Evolutionary conservation across 2,888 invertebrate genomes (phyloP).

Genomic region (Matsumyia berberina): DNA sequence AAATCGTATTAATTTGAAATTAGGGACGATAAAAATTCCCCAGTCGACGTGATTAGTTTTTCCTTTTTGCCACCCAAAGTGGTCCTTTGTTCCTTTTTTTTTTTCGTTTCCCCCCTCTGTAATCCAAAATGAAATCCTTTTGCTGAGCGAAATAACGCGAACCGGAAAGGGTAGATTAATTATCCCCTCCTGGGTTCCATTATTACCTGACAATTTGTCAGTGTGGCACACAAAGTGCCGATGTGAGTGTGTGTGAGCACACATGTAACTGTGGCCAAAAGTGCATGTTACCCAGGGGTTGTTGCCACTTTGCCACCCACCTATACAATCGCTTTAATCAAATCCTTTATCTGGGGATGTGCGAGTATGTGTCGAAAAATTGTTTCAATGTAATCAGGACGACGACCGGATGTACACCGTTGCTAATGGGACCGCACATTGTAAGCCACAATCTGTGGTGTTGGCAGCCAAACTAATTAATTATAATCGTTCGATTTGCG

Average conservation of each 20-base stretch:
- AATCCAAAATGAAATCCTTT: not conserved
- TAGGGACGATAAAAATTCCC: constrained; percentile 10
- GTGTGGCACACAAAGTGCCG: constrained; percentile 1
- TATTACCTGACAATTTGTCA: constrained; percentile 51
- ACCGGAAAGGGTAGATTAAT: constrained; percentile 18
- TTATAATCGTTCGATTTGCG: constrained; percentile 43
- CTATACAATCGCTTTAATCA: not conserved
- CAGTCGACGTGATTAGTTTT: not conserved
- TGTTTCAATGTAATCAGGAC: constrained; percentile 13
- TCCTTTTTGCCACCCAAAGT: not conserved
- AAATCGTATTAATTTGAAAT: constrained; percentile 21
- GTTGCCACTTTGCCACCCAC: not conserved
- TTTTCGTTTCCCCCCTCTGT: too few species aligned
- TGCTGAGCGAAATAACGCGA: not conserved
- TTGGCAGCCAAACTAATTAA: constrained; percentile 52
- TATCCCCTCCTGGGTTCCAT: constrained; percentile 25
- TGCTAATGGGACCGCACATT: constrained; percentile 39
- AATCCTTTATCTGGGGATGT: not conserved
- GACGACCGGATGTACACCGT: constrained; percentile 4
- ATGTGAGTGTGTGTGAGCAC: not conserved
- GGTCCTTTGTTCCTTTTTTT: not conserved
- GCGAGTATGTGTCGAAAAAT: not conserved
- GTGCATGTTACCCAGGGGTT: constrained; percentile 30
- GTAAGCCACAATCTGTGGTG: constrained; percentile 42
- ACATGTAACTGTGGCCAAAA: constrained; percentile 19